Conservation (phyloP, 2,888 invertebrate genomes). For the Carpatolechia fugitivella region DNA sequence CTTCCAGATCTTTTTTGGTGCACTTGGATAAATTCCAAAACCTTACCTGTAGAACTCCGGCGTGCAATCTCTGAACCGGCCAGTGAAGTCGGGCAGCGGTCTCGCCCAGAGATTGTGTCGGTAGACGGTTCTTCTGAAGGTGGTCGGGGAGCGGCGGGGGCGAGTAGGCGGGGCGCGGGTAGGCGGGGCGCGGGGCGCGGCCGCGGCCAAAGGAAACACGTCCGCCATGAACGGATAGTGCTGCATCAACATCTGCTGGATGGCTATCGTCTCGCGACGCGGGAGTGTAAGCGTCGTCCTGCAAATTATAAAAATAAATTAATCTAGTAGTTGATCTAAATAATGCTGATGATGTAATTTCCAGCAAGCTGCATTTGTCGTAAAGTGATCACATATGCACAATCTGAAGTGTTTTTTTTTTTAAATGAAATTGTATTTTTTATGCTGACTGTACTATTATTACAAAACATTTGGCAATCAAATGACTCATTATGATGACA, state of each 20-base stretch:
- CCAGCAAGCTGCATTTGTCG: background rate
- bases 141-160: constrained; percentile 54
- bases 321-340: background rate
- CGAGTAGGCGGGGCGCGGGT: constrained; percentile 33
- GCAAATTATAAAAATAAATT: too few species aligned
- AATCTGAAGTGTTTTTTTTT: too few species aligned
- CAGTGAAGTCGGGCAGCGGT: constrained; percentile 84
- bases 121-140: constrained; percentile 86
- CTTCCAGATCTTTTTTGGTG: too few species aligned
- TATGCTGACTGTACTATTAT: too few species aligned
- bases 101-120: constrained; percentile 86
- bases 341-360: too few species aligned
- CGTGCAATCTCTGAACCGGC: constrained; percentile 85
- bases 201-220: constrained; percentile 42
- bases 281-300: constrained; percentile 86
- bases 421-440: too few species aligned
- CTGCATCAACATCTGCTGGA: constrained; percentile 78
- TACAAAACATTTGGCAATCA: too few species aligned
- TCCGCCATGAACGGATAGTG: constrained; percentile 56
- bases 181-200: constrained; percentile 44
- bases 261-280: constrained; percentile 79
- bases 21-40: too few species aligned
- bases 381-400: too few species aligned
- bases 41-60: constrained; percentile 86
- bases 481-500: too few species aligned